Conservation (phyloP, 2,888 invertebrate species). For the Polydrusus pterygomalis region DNA sequence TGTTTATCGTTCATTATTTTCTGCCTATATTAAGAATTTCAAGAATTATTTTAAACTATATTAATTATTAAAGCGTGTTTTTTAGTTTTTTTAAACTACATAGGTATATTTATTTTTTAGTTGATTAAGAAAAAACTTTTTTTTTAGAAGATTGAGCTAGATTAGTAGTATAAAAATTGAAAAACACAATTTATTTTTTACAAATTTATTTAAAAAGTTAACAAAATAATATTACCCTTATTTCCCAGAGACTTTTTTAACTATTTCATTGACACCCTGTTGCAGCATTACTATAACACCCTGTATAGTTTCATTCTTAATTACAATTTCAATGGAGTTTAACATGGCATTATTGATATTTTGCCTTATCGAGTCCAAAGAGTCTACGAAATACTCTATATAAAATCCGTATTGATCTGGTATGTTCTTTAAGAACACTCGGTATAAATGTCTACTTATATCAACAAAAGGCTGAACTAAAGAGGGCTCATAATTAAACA, state of each 20-base stretch:
- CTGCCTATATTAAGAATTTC: too few relatives aligned
- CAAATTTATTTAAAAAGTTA: slow-evolving; percentile 31
- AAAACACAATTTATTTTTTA: slow-evolving; percentile 16
- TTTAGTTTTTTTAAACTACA: too few relatives aligned
- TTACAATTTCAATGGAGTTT: slow-evolving; percentile 52
- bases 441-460: neutral
- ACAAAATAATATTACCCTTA: neutral
- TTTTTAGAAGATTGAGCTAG: too few relatives aligned
- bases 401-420: slow-evolving; percentile 58
- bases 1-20: too few relatives aligned
- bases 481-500: neutral
- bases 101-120: too few relatives aligned
- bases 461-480: neutral
- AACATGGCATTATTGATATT: slow-evolving; percentile 58
- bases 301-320: slow-evolving; percentile 49
- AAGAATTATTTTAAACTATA: too few relatives aligned
- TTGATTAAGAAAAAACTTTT: too few relatives aligned
- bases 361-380: slow-evolving; percentile 56
- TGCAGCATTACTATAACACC: neutral
- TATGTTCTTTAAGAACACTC: slow-evolving; percentile 34
- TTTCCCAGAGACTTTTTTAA: neutral
- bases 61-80: too few relatives aligned
- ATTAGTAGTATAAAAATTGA: neutral
- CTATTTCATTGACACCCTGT: neutral
- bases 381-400: slow-evolving; percentile 55